These are phyloP conservation scores for Cataglyphis cursor DNA, from an alignment of 2,888 invertebrate genomes.

Conservation along the genomic window DNA sequence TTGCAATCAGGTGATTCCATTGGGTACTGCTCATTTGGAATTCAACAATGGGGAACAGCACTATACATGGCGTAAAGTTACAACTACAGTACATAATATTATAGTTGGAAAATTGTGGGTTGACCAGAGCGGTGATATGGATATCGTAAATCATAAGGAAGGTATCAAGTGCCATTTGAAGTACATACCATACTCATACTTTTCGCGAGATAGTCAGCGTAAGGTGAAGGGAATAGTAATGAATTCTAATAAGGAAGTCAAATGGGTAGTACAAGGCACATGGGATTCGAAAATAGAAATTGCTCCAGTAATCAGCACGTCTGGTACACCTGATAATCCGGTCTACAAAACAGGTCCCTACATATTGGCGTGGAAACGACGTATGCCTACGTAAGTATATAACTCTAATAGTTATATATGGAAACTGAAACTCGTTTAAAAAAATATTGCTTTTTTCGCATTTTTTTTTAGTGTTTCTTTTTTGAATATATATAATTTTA, in stretches of 20 bases:
- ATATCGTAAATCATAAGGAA: conserved; percentile 95
- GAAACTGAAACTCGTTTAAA: background rate
- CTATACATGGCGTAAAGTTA: conserved; percentile 99
- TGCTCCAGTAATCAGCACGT: conserved; percentile 93
- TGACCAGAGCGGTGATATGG: conserved; percentile 99
- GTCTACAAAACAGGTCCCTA: conserved; percentile 97
- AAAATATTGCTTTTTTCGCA: background rate
- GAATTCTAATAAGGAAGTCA: conserved; percentile 91
- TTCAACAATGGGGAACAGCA: conserved; percentile 92
- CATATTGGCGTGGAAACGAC: conserved; percentile 95
- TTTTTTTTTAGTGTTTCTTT: background rate
- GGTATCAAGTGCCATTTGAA: conserved; percentile 98
- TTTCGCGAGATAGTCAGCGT: conserved; percentile 97
- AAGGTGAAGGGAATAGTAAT: conserved; percentile 94
- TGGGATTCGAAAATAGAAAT: conserved; percentile 99
- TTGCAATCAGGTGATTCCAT: conserved; percentile 89
- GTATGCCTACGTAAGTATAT: conserved; percentile 90
- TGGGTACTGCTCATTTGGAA: conserved; percentile 91
- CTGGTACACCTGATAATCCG: conserved; percentile 91
- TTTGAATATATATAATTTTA: background rate
- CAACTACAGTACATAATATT: conserved; percentile 99
- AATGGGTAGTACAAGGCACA: conserved; percentile 93
- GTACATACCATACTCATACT: conserved; percentile 99
- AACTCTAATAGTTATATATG: background rate
- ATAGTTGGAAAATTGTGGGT: conserved; percentile 99